Percentiles rank a stretch among this genome's conserved stretches.
Conservation (phyloP, 2,797 vertebrate species). For the Anguilla megastoma region DNA sequence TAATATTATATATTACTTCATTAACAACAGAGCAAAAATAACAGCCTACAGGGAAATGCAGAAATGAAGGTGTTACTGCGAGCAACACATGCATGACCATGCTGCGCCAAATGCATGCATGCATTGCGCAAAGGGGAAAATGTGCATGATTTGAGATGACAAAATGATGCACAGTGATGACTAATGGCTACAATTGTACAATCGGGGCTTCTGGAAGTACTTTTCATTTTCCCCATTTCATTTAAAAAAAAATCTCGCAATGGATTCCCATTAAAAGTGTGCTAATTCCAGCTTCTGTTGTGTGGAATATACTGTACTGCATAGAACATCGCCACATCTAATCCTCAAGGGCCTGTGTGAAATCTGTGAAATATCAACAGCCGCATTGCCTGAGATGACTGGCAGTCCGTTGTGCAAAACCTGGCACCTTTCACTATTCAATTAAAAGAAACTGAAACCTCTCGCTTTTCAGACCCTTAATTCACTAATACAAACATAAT, state of each 20-base stretch:
- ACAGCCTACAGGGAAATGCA: conserved; percentile 29
- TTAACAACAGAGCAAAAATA: conserved; percentile 30
- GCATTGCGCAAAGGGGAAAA: conserved; percentile 43
- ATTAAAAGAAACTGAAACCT: not conserved
- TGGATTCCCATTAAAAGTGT: conserved; percentile 47
- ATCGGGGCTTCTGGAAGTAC: conserved; percentile 18
- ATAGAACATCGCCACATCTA: conserved; percentile 16
- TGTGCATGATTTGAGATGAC: conserved; percentile 44
- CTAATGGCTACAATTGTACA: conserved; percentile 22
- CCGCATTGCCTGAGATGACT: not conserved
- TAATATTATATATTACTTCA: not conserved
- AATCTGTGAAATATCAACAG: not conserved
- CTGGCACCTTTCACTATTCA: conserved; percentile 1
- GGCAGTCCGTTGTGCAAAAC: not conserved
- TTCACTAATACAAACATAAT: not conserved
- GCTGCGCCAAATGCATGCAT: conserved; percentile 47
- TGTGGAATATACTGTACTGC: conserved; percentile 42
- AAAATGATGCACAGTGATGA: conserved; percentile 35
- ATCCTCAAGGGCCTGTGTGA: not conserved
- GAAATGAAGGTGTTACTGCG: conserved; percentile 4
- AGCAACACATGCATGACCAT: conserved; percentile 21
- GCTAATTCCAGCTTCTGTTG: conserved; percentile 43
- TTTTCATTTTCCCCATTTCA: conserved; percentile 21
- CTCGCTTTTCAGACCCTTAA: not conserved
- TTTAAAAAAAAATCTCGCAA: conserved; percentile 16